Evolutionary conservation across 2,113 vertebrate genomes (phyloP).

Genomic region (Larimichthys crocea): DNA sequence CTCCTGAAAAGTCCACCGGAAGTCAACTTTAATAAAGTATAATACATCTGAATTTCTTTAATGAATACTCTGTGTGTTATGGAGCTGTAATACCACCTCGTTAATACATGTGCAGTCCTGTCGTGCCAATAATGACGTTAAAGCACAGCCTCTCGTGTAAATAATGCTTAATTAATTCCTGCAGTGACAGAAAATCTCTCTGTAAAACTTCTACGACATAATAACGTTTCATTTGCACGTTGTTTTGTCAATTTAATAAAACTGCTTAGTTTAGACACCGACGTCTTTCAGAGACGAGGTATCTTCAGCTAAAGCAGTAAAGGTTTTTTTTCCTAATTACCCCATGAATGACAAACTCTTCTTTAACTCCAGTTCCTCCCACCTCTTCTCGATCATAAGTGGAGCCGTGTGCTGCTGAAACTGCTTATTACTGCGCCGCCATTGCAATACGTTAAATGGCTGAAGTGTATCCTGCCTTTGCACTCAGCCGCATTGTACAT

Average conservation of each 20-base stretch:
- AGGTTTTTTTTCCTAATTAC: background rate
- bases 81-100: no score
- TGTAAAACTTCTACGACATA: background rate
- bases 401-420: constrained; percentile 4
- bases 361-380: constrained; percentile 4
- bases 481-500: constrained; percentile 32
- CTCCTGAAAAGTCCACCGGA: no score
- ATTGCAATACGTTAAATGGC: constrained; percentile 33
- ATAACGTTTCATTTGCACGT: background rate
- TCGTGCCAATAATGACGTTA: no score
- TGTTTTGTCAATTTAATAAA: background rate
- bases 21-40: no score
- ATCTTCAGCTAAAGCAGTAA: background rate
- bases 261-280: background rate
- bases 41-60: no score
- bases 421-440: constrained; percentile 33
- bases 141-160: no score
- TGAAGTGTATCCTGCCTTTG: constrained; percentile 40
- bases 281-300: background rate
- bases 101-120: no score
- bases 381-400: constrained; percentile 23
- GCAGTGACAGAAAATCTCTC: background rate
- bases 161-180: background rate
- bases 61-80: no score
- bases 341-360: background rate